phyloP scores from a whole-genome alignment of 2,888 invertebrate species.

The Zelleria hepariella region DNA sequence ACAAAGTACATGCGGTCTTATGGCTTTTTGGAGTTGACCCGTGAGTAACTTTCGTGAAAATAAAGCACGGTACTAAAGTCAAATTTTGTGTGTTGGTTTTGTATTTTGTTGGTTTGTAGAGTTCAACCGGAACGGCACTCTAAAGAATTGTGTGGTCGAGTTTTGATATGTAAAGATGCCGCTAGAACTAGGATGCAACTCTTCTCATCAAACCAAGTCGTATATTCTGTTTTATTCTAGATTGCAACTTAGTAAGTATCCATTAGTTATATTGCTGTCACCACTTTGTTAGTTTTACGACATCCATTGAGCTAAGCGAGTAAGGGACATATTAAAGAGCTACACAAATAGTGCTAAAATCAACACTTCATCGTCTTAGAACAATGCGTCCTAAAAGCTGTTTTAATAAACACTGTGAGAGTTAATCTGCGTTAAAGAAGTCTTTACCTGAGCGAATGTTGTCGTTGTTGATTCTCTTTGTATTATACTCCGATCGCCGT shows the following conservation, averaged over 20 bases:
- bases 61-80: no score
- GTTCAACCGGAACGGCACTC: no score
- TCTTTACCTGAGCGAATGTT: background rate
- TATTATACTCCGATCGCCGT: slow-evolving; percentile 39
- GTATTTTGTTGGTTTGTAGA: no score
- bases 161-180: no score
- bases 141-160: no score
- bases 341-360: background rate
- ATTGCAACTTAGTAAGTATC: background rate
- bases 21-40: no score
- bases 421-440: background rate
- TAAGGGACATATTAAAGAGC: no score
- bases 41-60: no score
- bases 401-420: background rate
- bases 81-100: no score
- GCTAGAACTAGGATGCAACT: no score
- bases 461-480: slow-evolving; percentile 7
- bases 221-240: background rate
- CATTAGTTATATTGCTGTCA: background rate
- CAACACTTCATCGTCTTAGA: background rate
- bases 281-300: background rate
- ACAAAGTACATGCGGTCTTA: no score
- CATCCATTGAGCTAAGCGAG: background rate
- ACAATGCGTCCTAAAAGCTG: background rate
- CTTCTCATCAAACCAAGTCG: no score